Evolutionary conservation across 2,113 vertebrate genomes (phyloP).

Genomic region (Chascanopsetta lugubris): DNA sequence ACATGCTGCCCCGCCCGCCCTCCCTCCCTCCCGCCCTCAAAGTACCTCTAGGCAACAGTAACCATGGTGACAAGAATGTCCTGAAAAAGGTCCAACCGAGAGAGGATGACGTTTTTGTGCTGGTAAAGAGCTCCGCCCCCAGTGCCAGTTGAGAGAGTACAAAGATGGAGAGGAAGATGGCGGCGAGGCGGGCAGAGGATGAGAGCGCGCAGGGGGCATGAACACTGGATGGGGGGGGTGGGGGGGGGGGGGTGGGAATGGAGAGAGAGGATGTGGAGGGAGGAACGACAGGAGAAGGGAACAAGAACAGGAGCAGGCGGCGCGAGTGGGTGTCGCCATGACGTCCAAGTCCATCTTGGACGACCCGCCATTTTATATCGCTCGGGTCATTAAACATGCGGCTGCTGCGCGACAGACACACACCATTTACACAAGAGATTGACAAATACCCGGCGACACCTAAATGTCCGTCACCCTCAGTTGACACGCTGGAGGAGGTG

Average conservation of each 20-base stretch:
- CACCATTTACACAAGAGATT: not conserved
- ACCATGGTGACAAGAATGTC: conserved; percentile 62
- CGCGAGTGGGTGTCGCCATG: conserved; percentile 21
- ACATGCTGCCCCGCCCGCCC: conserved; percentile 56
- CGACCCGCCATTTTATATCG: conserved; percentile 55
- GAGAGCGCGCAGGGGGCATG: not conserved
- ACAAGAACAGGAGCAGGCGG: not conserved
- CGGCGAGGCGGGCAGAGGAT: not conserved
- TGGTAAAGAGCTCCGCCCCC: conserved; percentile 56
- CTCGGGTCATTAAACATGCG: not conserved
- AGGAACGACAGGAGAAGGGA: too few relatives aligned
- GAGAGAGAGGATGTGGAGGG: not conserved
- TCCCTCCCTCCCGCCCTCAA: conserved; percentile 54
- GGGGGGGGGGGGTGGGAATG: not conserved
- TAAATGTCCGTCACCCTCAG: not conserved
- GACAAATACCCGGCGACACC: not conserved
- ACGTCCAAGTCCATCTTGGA: conserved; percentile 59
- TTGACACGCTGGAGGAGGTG: not conserved
- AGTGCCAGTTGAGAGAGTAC: conserved; percentile 36
- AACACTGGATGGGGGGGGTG: not conserved
- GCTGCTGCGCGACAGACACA: not conserved
- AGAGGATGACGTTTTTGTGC: conserved; percentile 56
- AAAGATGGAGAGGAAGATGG: not conserved
- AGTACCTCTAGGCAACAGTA: conserved; percentile 30
- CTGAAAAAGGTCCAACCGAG: conserved; percentile 66